A percentile compares a stretch with the other conserved stretches of the same genome.
Evolutionary conservation across 2,113 vertebrate species (phyloP).

Genomic region (Telmatochromis sp.): DNA sequence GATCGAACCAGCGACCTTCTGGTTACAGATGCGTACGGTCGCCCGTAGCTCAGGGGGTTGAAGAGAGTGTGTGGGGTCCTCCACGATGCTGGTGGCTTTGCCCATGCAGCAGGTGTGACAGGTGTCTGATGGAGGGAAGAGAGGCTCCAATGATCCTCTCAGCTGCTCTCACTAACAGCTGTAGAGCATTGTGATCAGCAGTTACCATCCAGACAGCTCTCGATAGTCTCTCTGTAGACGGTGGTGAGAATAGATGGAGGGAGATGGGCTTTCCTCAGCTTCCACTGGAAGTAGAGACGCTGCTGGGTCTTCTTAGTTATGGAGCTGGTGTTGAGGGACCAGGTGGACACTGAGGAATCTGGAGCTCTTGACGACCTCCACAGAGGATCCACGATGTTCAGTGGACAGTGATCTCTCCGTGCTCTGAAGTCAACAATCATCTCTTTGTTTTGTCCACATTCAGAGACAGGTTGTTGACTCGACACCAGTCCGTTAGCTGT

Average conservation of each 20-base stretch:
- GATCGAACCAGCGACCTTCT: fast-evolving
- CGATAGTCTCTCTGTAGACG: not conserved
- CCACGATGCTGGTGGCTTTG: not conserved
- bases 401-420: fast-evolving
- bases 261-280: not conserved
- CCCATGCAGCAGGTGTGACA: not conserved
- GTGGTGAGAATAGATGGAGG: not conserved
- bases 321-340: no score
- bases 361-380: no score
- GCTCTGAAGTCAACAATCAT: not conserved
- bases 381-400: not conserved
- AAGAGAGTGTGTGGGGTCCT: not conserved
- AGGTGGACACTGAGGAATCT: fast-evolving
- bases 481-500: not conserved
- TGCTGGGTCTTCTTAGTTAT: no score
- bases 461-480: not conserved
- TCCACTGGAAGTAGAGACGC: fast-evolving
- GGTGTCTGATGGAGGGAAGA: not conserved
- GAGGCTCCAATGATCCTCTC: fast-evolving
- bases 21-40: not conserved
- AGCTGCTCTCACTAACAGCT: not conserved
- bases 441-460: not conserved
- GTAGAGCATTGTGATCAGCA: fast-evolving
- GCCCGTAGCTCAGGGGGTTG: not conserved
- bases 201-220: not conserved